phyloP scores from a whole-genome alignment of 2,888 invertebrate genomes.

The Erynnis tages region DNA sequence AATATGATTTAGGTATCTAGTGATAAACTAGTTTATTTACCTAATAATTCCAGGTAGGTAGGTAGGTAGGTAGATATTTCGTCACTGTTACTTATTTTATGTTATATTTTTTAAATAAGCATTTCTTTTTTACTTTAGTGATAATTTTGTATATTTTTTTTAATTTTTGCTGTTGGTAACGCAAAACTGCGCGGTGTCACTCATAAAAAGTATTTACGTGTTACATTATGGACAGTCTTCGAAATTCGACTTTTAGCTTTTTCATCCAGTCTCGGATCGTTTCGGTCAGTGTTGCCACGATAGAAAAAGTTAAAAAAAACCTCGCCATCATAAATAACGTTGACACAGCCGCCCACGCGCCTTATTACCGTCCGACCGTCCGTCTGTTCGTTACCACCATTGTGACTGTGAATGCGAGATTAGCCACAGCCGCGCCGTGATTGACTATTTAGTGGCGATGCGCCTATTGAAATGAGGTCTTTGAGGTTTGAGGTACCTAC shows the following conservation, averaged over 20 bases:
- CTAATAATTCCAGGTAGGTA: no score
- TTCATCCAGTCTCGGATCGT: neutral
- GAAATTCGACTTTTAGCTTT: neutral
- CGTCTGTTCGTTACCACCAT: conserved; percentile 79
- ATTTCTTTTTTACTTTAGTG: no score
- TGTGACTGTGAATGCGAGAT: conserved; percentile 75
- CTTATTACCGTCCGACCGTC: conserved; percentile 77
- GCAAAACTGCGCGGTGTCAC: no score
- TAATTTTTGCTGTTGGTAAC: no score
- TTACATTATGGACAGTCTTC: neutral
- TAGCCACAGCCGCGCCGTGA: conserved; percentile 76
- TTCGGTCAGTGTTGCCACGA: conserved; percentile 41
- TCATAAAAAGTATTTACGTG: no score
- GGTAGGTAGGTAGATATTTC: no score
- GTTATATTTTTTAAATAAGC: no score
- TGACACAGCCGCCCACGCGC: conserved; percentile 78
- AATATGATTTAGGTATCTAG: no score
- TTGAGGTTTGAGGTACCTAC: neutral
- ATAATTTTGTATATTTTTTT: no score
- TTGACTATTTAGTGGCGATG: conserved; percentile 70
- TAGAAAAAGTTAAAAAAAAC: conserved; percentile 49
- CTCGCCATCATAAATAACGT: conserved; percentile 76
- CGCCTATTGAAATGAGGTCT: conserved; percentile 7
- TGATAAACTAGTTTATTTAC: no score
- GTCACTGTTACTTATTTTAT: no score